phyloP scores from a whole-genome alignment of 1,140 invertebrate genomes.

The Zaprionus ghesquierei region DNA sequence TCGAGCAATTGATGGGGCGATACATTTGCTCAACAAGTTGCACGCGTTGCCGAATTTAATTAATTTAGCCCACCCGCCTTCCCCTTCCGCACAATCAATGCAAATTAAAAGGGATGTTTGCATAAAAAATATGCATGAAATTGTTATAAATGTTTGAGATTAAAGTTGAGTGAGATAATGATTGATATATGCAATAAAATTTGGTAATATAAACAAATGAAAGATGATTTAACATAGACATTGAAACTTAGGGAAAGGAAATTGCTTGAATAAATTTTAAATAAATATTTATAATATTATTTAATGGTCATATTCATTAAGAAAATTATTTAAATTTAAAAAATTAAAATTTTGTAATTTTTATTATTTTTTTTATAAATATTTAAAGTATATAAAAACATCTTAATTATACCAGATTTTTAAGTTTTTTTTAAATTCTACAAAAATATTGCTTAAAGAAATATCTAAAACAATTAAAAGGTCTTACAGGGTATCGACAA shows the following conservation, averaged over 20 bases:
- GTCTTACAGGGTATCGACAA: neutral
- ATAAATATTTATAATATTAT: too few species aligned
- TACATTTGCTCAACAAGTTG: constrained; percentile 41
- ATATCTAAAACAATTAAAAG: too few species aligned
- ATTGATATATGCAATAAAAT: neutral
- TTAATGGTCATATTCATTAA: too few species aligned
- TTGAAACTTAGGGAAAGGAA: too few species aligned
- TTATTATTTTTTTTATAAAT: too few species aligned
- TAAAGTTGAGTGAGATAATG: neutral
- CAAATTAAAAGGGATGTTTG: constrained; percentile 17
- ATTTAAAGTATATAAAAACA: too few species aligned
- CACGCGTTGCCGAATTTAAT: constrained; percentile 34
- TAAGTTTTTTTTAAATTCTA: too few species aligned
- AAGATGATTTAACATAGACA: neutral
- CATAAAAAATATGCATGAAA: neutral
- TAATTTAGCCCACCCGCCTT: constrained; percentile 11
- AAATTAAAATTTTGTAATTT: too few species aligned
- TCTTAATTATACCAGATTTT: too few species aligned
- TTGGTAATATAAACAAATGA: neutral
- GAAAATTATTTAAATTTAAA: too few species aligned
- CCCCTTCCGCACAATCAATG: constrained; percentile 25
- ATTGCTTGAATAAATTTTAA: too few species aligned
- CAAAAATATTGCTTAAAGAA: too few species aligned
- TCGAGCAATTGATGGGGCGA: constrained; percentile 37
- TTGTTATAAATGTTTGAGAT: neutral